A percentile compares a stretch with the other conserved stretches of the same genome.
phyloP scores from a whole-genome alignment of 2,888 invertebrate species.

The Drosophila barbarae region DNA sequence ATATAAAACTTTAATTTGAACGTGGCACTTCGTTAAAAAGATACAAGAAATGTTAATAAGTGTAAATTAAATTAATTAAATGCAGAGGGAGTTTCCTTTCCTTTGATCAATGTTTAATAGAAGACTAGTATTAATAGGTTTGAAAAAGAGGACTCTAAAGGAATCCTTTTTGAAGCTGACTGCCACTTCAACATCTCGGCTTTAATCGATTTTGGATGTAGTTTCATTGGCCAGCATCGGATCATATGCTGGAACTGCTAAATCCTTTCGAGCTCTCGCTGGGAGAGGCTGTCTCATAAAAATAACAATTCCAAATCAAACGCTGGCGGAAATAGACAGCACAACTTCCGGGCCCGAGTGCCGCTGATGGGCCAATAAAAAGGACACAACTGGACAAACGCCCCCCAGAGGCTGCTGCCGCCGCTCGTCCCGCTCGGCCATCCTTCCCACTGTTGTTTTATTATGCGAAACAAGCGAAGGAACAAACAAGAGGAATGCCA shows the following conservation, averaged over 20 bases:
- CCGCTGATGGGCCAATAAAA: constrained; percentile 64
- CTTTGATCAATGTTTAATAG: neutral
- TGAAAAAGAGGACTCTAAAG: too few species aligned
- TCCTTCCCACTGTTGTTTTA: constrained; percentile 58
- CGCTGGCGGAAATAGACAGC: constrained; percentile 64
- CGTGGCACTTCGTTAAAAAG: neutral
- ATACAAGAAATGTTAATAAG: too few species aligned
- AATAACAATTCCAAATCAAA: constrained; percentile 67
- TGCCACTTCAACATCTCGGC: constrained; percentile 1
- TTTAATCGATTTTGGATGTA: constrained; percentile 15
- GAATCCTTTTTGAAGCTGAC: neutral
- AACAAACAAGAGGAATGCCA: constrained; percentile 63
- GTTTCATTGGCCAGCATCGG: neutral
- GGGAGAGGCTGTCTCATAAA: constrained; percentile 47
- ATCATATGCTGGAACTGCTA: constrained; percentile 12
- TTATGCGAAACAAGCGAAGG: constrained; percentile 72
- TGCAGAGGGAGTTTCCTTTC: rapidly evolving
- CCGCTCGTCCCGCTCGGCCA: constrained; percentile 4
- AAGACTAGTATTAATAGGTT: neutral
- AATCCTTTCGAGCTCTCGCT: constrained; percentile 19
- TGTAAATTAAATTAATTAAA: neutral
- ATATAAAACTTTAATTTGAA: neutral
- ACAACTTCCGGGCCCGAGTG: constrained; percentile 60
- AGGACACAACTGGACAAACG: constrained; percentile 72
- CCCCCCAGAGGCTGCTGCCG: constrained; percentile 55